A percentile compares a stretch with the other conserved stretches of the same genome.
phyloP scores from a whole-genome alignment of 2,113 vertebrate species.

The Maylandia zebra region DNA sequence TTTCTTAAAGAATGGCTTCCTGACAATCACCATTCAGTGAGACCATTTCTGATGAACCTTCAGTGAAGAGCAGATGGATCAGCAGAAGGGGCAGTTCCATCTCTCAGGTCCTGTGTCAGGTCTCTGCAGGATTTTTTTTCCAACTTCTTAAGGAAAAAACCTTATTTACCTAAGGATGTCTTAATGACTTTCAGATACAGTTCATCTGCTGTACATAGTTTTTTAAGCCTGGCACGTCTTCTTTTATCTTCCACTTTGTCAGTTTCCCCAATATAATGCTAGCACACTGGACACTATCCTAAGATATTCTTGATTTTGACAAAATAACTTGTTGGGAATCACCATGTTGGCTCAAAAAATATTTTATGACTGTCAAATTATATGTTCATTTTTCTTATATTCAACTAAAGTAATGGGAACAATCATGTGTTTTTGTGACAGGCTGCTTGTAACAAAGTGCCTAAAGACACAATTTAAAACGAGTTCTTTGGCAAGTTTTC shows the following conservation, averaged over 20 bases:
- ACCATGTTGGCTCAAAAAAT: neutral
- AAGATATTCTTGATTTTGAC: rapidly evolving
- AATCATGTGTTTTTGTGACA: neutral
- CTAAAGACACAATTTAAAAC: neutral
- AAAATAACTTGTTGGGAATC: neutral
- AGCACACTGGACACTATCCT: neutral
- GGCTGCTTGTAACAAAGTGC: neutral
- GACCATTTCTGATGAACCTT: neutral
- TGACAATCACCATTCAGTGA: rapidly evolving
- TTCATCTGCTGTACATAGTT: neutral
- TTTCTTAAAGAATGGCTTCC: neutral
- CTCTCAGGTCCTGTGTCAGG: neutral
- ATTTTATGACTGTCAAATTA: neutral
- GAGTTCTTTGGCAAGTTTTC: neutral
- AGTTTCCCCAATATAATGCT: rapidly evolving
- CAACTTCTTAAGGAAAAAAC: neutral
- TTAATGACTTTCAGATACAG: neutral
- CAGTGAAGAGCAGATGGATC: neutral
- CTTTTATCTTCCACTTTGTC: neutral
- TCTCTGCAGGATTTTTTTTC: neutral
- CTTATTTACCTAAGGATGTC: neutral
- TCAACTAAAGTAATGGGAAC: neutral
- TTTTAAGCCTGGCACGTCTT: rapidly evolving
- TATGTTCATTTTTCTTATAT: neutral
- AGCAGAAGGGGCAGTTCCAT: neutral